These are phyloP conservation scores for Melanocharis versteri DNA, from an alignment of 2,113 vertebrate species.

Conservation along the genomic window DNA sequence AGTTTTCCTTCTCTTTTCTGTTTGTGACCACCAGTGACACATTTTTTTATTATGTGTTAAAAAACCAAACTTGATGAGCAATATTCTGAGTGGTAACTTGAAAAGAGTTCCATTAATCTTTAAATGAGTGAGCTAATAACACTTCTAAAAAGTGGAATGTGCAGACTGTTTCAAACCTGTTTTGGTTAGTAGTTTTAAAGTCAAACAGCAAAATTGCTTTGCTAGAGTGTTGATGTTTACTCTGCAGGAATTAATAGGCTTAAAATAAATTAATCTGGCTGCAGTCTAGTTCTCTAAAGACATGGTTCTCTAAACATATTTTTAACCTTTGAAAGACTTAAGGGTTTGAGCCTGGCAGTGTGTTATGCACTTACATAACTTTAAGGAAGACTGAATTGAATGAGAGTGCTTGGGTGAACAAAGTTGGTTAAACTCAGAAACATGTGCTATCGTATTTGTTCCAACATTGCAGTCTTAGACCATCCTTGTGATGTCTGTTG, in stretches of 20 bases:
- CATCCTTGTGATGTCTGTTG: background rate
- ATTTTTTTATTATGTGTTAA: background rate
- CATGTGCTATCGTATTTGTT: background rate
- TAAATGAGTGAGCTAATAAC: background rate
- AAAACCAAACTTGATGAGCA: background rate
- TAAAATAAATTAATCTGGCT: slow-evolving; percentile 23
- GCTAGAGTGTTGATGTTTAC: background rate
- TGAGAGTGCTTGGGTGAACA: background rate
- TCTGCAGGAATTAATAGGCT: slow-evolving; percentile 18
- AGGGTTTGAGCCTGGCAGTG: background rate
- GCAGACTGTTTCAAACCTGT: background rate
- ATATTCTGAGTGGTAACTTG: background rate
- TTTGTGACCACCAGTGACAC: background rate
- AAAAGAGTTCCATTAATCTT: background rate
- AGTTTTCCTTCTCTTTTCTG: background rate
- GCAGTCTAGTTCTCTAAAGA: background rate
- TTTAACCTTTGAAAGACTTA: background rate
- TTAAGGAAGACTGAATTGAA: background rate
- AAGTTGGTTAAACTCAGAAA: background rate
- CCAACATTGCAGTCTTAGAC: background rate
- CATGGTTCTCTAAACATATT: background rate
- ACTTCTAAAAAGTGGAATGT: background rate
- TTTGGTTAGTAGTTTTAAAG: slow-evolving; percentile 1
- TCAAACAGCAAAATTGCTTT: background rate
- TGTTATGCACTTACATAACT: background rate